Evolutionary conservation across 2,113 vertebrate species (phyloP), one percentile per base, ranked within the genome.

Genomic region (Scolopax mira): DNA sequence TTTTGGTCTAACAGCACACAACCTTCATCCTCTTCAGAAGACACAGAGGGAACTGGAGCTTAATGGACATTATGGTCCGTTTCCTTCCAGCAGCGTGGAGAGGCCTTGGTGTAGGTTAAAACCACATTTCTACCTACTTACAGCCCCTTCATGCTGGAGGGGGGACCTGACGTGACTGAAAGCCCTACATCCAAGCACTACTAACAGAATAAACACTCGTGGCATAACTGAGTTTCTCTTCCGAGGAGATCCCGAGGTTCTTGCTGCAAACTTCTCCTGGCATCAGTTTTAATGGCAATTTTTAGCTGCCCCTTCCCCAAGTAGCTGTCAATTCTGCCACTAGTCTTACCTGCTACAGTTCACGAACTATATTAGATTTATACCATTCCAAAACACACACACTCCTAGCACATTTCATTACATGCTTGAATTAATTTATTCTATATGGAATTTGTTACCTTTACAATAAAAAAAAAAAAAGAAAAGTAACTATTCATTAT

Each of bases 401-500:
- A 61, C 86, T 89, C 60, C 90, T 77, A 95, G 88, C 85, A 97
- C 90, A 85, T 98, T 98, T 98, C 97, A 98, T 98, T 98, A 98
- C 96, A 98, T 98, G 97, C 97, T 98, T 97, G 97, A 96, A 98
- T 98, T 98, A 98, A 98, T 98, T 98, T 97, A 97, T 97, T 97
- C 97, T 98, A 95, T 95, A 98, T 97, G 97, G 97, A 97, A 98
- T 98, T 97, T 97, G 97, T 98, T 98, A 98, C 98, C 97, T 98
- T 98, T 98, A 97, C 95, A 96, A 97, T 97, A 95, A 94, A 88
- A 97, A 42, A 42, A 97, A 97, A 9, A 44, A 44, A 44, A 44
- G 97, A 97, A 97, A 98, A 92, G 95, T 98, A 95, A 78, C 93
- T 97, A 91, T 97, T 98, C 98, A 98, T 98, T 98, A 98, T 92